phyloP scores from a whole-genome alignment of 1,140 invertebrate genomes.

The Magallana gigas region DNA sequence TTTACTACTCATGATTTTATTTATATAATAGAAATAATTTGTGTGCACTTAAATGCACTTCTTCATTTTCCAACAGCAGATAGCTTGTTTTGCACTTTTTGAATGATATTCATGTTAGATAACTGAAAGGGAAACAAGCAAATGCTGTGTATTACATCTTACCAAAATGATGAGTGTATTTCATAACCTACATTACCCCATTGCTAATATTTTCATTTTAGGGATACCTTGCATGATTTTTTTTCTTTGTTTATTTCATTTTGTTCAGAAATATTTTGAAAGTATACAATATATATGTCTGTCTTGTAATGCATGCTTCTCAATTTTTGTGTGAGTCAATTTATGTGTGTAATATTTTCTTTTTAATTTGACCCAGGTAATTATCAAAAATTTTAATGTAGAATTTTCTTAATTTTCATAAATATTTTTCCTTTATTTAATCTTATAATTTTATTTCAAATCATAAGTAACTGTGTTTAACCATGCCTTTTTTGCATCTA shows the following conservation, averaged over 20 bases:
- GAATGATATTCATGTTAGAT: not conserved
- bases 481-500: too few species aligned
- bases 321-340: too few species aligned
- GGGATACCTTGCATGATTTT: not conserved
- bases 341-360: too few species aligned
- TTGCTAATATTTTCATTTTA: not conserved
- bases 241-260: not conserved
- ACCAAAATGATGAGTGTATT: constrained; percentile 11
- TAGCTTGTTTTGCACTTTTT: not conserved
- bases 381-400: too few species aligned
- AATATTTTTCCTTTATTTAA: too few species aligned
- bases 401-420: too few species aligned
- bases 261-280: too few species aligned
- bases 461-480: too few species aligned
- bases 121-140: not conserved
- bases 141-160: not conserved
- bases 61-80: not conserved
- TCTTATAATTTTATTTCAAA: too few species aligned
- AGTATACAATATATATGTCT: too few species aligned
- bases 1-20: not conserved
- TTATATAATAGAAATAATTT: not conserved
- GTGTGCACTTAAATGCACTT: not conserved
- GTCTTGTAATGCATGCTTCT: too few species aligned
- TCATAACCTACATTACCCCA: not conserved
- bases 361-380: too few species aligned